Percentiles rank a stretch among this genome's conserved stretches.
phyloP scores from a whole-genome alignment of 2,113 vertebrate species.

The Leuciscus idus region DNA sequence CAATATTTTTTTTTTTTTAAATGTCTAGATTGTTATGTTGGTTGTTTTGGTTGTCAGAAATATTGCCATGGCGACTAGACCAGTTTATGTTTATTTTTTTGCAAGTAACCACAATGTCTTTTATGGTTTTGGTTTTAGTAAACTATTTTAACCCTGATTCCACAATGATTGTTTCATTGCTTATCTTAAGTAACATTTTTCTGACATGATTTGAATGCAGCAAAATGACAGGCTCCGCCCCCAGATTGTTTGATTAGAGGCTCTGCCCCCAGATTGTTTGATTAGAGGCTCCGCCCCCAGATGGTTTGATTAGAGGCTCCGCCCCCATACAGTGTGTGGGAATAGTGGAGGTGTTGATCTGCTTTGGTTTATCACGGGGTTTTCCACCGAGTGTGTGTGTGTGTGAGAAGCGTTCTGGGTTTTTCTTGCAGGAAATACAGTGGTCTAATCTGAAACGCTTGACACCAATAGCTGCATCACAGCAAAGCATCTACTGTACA shows the following conservation, averaged over 20 bases:
- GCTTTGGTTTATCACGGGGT: constrained; percentile 21
- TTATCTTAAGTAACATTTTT: background rate
- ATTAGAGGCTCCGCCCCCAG: background rate
- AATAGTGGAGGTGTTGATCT: constrained; percentile 36
- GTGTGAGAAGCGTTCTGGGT: background rate
- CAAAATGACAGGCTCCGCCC: background rate
- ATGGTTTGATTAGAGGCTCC: background rate
- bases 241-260: background rate
- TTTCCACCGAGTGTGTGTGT: constrained; percentile 30
- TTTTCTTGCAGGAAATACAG: constrained; percentile 3
- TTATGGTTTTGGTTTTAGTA: background rate
- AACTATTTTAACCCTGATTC: too few relatives aligned
- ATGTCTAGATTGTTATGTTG: background rate
- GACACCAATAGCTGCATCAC: background rate
- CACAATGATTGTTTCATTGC: background rate
- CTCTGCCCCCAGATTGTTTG: background rate
- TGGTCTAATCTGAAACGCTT: constrained; percentile 16
- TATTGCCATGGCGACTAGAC: background rate
- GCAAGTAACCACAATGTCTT: background rate
- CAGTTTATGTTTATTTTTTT: background rate
- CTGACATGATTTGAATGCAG: background rate
- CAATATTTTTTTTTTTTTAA: background rate
- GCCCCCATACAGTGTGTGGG: constrained; percentile 7
- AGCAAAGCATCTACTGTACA: background rate
- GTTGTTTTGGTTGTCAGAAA: background rate